These are phyloP conservation scores for roundworm (Caenorhabditis elegans) DNA, from an alignment of 1,140 invertebrate genomes.

Conservation along the genomic window DNA sequence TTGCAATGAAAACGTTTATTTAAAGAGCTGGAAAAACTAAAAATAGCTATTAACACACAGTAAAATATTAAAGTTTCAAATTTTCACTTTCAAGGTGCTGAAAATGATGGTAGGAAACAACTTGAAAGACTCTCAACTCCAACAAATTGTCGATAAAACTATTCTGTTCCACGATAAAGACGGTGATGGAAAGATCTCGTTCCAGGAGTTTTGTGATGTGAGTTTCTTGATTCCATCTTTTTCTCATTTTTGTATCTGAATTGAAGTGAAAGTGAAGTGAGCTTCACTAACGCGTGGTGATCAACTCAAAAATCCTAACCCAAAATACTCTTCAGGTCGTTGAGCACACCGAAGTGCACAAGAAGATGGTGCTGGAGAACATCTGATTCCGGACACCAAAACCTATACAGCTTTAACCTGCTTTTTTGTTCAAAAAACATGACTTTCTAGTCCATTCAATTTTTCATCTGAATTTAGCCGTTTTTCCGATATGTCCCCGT, in stretches of 20 bases:
- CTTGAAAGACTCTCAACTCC: conserved; percentile 67
- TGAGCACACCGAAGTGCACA: conserved; percentile 65
- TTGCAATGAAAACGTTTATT: too few relatives aligned
- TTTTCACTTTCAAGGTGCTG: too few relatives aligned
- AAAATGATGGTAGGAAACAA: conserved; percentile 68
- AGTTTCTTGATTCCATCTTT: conserved; percentile 37
- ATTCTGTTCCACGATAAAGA: conserved; percentile 68
- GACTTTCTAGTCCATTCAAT: background rate
- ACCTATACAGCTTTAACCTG: background rate
- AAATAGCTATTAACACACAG: too few relatives aligned
- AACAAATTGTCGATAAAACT: conserved; percentile 67
- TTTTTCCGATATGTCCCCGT: background rate
- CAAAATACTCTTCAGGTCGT: conserved; percentile 56
- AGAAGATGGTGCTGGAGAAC: conserved; percentile 66
- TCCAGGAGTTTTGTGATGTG: conserved; percentile 68
- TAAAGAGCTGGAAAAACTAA: too few relatives aligned
- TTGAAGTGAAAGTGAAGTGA: conserved; percentile 36
- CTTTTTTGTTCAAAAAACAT: background rate
- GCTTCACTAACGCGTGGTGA: conserved; percentile 7
- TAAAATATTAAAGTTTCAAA: too few relatives aligned
- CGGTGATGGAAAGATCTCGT: conserved; percentile 67
- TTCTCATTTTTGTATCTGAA: conserved; percentile 1
- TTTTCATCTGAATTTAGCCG: background rate
- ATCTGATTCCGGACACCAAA: conserved; percentile 51
- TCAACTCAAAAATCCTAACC: conserved; percentile 14